Base-by-base conservation (phyloP, 2,888 invertebrate genomes). In the Marronus borbonicus region DNA sequence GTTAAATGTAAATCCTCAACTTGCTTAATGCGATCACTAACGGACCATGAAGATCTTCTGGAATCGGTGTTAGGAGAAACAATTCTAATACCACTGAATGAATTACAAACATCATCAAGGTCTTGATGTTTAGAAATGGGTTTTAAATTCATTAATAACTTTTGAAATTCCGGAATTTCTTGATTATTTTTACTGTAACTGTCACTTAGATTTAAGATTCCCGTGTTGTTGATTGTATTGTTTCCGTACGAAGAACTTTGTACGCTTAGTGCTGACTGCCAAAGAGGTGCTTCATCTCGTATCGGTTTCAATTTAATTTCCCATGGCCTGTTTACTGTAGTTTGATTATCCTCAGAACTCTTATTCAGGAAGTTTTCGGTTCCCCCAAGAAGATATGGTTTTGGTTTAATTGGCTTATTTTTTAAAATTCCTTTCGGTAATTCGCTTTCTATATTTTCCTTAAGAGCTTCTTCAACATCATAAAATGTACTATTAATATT, bases 341-440 rank as follows among this genome's bases (percentile, higher is more conserved):
- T 80, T 24, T 52, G 20, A 20, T 44, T 36, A 36, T 77, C 64
- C 0, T 60, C 20, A 4, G 14, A 58, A 44, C 55, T 28, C 24
- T 62, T 68, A 69, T 7, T 39, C 49, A 84, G 83, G 87, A 90
- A 88, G 79, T 89, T 90, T 85, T 91, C 90, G 87, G 92, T 92
- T 86, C 93, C 93, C 74, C 94, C 94, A 84, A 94, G 89, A 86
- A 93, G 92, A 89, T 94, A 94, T 83, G 94, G 94, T 87, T 92
- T 93, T 84, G 94, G 94, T 86, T 94, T 94, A 60, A 92, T 89
- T 69, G 93, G 93, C 88, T 93, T 94, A 84, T 94, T 94, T 88
- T 94, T 94, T 84, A 94, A 89, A 88, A 94, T 94, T 84, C 94
- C 93, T 83, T 93, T 92, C 85, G 93, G 92, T 86, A 91, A 83